Evolutionary conservation across 2,113 vertebrate species (phyloP).

Genomic region (Narcine bancroftii): DNA sequence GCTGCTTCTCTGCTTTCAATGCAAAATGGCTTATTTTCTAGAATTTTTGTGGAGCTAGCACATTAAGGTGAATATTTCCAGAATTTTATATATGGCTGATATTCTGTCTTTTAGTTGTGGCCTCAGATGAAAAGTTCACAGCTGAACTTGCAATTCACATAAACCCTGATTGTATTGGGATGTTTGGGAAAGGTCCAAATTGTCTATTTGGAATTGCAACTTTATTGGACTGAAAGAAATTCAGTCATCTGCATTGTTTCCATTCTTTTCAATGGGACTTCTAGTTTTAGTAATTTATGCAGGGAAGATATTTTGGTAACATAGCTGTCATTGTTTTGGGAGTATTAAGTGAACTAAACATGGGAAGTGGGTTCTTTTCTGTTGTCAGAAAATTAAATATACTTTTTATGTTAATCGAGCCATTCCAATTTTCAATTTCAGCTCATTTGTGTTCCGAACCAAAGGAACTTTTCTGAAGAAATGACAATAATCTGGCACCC

Average conservation of each 20-base stretch:
- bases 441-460: no score
- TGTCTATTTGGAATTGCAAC: background rate
- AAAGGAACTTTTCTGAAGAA: background rate
- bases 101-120: background rate
- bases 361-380: background rate
- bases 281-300: background rate
- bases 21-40: background rate
- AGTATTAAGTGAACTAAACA: background rate
- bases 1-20: no score
- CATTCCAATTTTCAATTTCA: background rate
- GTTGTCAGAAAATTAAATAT: background rate
- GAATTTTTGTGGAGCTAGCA: background rate
- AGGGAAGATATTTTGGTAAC: background rate
- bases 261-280: constrained; percentile 18
- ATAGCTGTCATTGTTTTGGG: background rate
- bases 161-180: background rate
- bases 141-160: background rate
- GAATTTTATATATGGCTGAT: background rate
- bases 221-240: background rate
- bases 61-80: background rate
- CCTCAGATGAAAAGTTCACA: background rate
- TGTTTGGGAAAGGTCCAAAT: constrained; percentile 11
- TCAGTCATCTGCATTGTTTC: constrained; percentile 21
- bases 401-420: background rate
- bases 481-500: background rate